Evolutionary conservation across 2,888 invertebrate genomes (phyloP).

Genomic region (Lapara coniferarum): DNA sequence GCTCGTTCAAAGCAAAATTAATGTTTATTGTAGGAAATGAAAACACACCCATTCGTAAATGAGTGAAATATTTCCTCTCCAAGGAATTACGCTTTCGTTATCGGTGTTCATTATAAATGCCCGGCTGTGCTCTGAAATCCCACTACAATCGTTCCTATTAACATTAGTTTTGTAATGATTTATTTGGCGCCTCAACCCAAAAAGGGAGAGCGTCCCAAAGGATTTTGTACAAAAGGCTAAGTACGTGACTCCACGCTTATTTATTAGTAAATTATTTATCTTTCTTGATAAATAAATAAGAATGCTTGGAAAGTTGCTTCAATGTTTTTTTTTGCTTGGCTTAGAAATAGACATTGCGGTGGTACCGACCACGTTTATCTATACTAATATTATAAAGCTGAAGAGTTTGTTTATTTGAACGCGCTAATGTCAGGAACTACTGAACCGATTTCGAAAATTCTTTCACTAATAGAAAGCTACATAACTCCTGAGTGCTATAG

Average conservation of each 20-base stretch:
- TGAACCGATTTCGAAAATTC: no score
- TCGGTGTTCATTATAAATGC: slow-evolving; percentile 20
- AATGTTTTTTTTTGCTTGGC: no score
- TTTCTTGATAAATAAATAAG: not conserved
- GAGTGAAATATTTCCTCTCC: slow-evolving; percentile 9
- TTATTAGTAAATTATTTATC: slow-evolving; percentile 2
- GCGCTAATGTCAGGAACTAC: no score
- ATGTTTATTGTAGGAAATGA: not conserved
- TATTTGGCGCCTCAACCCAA: slow-evolving; percentile 17
- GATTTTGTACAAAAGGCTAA: not conserved
- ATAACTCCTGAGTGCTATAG: no score
- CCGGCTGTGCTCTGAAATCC: slow-evolving; percentile 12
- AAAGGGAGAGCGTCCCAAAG: not conserved
- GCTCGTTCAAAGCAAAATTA: slow-evolving; percentile 4
- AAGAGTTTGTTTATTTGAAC: no score
- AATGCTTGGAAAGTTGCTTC: not conserved
- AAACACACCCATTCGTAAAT: slow-evolving; percentile 13
- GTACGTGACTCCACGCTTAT: not conserved
- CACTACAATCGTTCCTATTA: slow-evolving; percentile 12
- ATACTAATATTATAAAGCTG: no score
- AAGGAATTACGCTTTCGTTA: not conserved
- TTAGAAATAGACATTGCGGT: no score
- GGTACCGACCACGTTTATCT: no score
- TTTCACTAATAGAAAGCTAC: no score
- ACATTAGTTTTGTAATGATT: slow-evolving; percentile 24